A percentile compares a stretch with the other conserved stretches of the same genome.
These are phyloP conservation scores for Teleopsis dalmanni DNA, from an alignment of 1,140 invertebrate genomes.

Conservation along the genomic window DNA sequence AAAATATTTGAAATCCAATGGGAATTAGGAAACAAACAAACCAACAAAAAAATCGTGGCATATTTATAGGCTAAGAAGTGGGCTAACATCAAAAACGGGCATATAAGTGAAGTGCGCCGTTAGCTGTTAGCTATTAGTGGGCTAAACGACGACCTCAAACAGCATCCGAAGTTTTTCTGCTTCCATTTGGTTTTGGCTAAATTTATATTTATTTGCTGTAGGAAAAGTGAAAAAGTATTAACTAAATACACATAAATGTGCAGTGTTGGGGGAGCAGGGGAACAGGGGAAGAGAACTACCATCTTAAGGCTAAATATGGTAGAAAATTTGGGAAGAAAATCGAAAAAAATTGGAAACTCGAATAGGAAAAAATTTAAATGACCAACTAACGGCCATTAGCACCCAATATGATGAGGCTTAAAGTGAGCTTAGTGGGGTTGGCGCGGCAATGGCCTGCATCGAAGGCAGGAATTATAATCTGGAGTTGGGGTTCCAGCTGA, in stretches of 20 bases:
- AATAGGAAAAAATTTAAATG: constrained; percentile 9
- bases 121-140: no score
- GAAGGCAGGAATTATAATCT: no score
- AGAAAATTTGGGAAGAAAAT: no score
- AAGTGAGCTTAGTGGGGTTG: neutral
- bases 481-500: no score
- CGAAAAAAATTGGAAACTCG: no score
- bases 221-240: constrained; percentile 1
- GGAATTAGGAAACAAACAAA: constrained; percentile 6
- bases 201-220: constrained; percentile 3
- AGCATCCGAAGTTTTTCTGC: no score
- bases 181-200: constrained; percentile 4
- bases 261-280: neutral
- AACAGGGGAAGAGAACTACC: neutral
- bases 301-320: no score
- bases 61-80: constrained; percentile 8
- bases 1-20: constrained; percentile 3
- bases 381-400: constrained; percentile 13
- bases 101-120: no score
- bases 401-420: constrained; percentile 10
- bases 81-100: neutral
- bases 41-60: neutral
- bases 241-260: constrained; percentile 8
- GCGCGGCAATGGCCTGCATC: neutral
- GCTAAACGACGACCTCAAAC: no score